These are phyloP conservation scores for Bradynema listronoti DNA, from an alignment of 1,140 invertebrate genomes.

Conservation along the genomic window DNA sequence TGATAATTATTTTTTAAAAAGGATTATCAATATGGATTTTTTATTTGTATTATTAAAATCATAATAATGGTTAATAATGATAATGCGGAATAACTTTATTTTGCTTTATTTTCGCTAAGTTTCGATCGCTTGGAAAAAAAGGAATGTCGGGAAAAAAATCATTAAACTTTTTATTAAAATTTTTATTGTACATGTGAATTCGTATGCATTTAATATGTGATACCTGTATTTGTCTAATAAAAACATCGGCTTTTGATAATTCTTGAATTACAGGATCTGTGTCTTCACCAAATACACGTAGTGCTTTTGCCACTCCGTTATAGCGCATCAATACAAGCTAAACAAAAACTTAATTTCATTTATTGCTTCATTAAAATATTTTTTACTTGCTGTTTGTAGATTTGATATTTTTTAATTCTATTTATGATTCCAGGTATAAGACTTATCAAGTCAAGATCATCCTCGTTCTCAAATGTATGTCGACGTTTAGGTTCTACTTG, in stretches of 20 bases:
- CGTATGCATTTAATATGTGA: too few relatives aligned
- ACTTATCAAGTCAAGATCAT: conserved; percentile 32
- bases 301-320: conserved; percentile 42
- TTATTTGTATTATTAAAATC: too few relatives aligned
- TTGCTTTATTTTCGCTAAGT: too few relatives aligned
- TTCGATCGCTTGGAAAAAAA: too few relatives aligned
- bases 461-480: conserved; percentile 45
- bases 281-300: conserved; percentile 41
- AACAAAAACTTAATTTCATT: conserved; percentile 17
- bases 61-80: too few relatives aligned
- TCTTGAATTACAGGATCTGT: conserved; percentile 38
- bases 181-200: too few relatives aligned
- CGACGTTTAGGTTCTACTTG: conserved; percentile 46
- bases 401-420: conserved; percentile 52
- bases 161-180: too few relatives aligned
- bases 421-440: conserved; percentile 47
- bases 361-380: background rate
- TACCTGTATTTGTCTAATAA: conserved; percentile 43
- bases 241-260: conserved; percentile 40
- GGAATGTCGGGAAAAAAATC: too few relatives aligned
- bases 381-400: conserved; percentile 49
- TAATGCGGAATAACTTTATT: too few relatives aligned
- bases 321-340: conserved; percentile 46
- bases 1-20: too few relatives aligned
- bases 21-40: too few relatives aligned